These are phyloP conservation scores for Ceratitis capitata DNA, from an alignment of 1,140 invertebrate genomes.

Conservation along the genomic window DNA sequence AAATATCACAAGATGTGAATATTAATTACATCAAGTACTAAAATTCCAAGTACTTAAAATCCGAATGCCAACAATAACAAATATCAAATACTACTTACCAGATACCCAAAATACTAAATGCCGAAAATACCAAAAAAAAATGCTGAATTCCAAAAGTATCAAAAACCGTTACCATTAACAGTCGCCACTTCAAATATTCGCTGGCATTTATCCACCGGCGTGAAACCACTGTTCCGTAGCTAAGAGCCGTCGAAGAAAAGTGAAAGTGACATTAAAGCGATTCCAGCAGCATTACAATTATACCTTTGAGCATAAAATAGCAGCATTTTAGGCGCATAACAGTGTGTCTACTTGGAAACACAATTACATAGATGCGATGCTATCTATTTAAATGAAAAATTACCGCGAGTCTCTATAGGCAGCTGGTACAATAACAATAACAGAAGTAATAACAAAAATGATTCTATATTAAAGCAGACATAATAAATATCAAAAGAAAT, in stretches of 20 bases:
- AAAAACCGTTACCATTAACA: too few species aligned
- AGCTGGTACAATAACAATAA: not conserved
- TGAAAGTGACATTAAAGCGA: not conserved
- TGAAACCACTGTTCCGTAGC: not conserved
- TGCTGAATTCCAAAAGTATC: too few species aligned
- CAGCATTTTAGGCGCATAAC: constrained; percentile 8
- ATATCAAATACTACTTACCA: too few species aligned
- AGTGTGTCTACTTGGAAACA: not conserved
- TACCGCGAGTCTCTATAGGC: not conserved
- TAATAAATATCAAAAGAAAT: not conserved
- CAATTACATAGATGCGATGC: not conserved
- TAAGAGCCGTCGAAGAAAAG: not conserved
- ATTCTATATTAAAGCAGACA: not conserved
- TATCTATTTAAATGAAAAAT: not conserved
- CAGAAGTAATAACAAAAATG: not conserved
- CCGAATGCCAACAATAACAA: too few species aligned
- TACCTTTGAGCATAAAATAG: not conserved
- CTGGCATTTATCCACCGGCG: not conserved
- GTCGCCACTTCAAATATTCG: not conserved
- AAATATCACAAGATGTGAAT: too few species aligned
- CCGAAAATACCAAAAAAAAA: too few species aligned
- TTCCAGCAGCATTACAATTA: not conserved
- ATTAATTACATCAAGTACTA: too few species aligned
- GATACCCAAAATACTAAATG: too few species aligned
- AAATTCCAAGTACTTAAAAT: too few species aligned